Conservation (phyloP, 2,797 vertebrate species). For the Hydrocynus forskahlii region DNA sequence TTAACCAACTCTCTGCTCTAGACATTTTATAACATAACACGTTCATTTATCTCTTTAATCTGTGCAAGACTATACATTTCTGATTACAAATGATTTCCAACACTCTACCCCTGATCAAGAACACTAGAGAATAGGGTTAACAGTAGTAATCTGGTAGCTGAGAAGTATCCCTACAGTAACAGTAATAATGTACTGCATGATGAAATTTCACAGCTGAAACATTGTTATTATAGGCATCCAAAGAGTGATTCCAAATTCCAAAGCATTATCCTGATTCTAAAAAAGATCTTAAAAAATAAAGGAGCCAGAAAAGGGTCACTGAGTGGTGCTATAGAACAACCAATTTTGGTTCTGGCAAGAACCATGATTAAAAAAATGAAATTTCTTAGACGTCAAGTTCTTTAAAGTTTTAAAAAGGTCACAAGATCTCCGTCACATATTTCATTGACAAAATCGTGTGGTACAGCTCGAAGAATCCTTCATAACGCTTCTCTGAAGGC, state of each 20-base stretch:
- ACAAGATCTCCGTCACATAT: too few species aligned
- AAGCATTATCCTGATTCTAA: not conserved
- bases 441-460: too few species aligned
- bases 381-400: too few species aligned
- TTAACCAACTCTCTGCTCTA: conserved; percentile 54
- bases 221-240: not conserved
- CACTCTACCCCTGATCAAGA: conserved; percentile 24
- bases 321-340: too few species aligned
- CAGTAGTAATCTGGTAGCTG: conserved; percentile 1
- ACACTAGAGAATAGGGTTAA: conserved; percentile 36
- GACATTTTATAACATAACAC: conserved; percentile 25
- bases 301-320: too few species aligned
- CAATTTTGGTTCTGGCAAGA: too few species aligned
- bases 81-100: conserved; percentile 22
- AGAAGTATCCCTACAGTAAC: not conserved
- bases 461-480: too few species aligned
- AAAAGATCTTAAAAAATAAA: too few species aligned
- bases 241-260: not conserved
- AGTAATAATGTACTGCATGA: not conserved
- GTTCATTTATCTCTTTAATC: conserved; percentile 24
- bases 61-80: conserved; percentile 30
- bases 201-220: conserved; percentile 9
- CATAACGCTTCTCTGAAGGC: too few species aligned
- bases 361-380: too few species aligned
- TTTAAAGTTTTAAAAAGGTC: too few species aligned